Base-by-base conservation (phyloP, 2,888 invertebrate species). In the Eledona agricola region DNA sequence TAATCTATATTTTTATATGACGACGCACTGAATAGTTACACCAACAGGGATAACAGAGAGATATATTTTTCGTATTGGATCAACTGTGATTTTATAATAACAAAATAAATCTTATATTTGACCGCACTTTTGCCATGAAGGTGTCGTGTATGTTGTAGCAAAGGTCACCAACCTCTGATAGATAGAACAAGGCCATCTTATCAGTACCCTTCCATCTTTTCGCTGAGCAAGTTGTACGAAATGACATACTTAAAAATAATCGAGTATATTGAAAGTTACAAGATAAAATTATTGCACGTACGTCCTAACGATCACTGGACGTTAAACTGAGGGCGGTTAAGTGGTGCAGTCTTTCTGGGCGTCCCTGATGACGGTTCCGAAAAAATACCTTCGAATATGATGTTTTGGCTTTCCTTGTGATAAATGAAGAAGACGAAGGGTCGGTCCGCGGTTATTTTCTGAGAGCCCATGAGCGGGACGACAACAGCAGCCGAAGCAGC, bases 371-470 rank as follows among this genome's bases (percentile, higher is more conserved):
- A 12, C 7, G 84, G 84, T 45, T 81, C 76, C 17, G 80, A 77
- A 43, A 83, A 78, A 60, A 82, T 81, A 15, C 87, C 87, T 64
- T 83, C 83, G 64, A 87, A 87, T n/a, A 88, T 72, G 5, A 84
- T 80, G 23, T 80, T 73, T 1, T 79, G 80, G 0, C 79, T 75
- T 4, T 73, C 64, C 9, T 79, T 78, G 55, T 85, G 83, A 45
- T 83, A 81, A 40, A 88, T 83, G 67, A 83, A 82, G 73, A 86
- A 86, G 1, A 86, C 64, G 68, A 87, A 88, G 0, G 87, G 87
- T 58, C 81, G 80, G 64, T 87, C 81, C 1, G 81, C 80, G 1
- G 73, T 75, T 47, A 88, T 71, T 31, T 74, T 74, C 1, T 80
- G 78, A 1, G 78, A 74, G 16, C 81, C 81, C 71, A 85, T 84